Evolutionary conservation across 2,797 vertebrate species (phyloP).

Genomic region (Delichon dasypus): DNA sequence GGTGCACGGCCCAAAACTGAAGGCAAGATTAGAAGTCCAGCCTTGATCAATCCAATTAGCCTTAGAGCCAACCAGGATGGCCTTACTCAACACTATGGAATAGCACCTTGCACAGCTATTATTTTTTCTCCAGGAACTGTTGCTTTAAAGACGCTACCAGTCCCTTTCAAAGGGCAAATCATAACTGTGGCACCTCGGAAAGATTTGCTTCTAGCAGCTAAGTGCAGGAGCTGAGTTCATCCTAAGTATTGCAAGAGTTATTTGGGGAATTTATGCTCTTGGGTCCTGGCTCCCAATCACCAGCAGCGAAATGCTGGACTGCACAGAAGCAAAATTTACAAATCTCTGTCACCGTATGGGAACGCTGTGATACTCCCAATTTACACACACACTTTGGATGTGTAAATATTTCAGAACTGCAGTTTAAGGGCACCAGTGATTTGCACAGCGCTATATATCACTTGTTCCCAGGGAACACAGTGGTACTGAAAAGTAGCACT

Average conservation of each 20-base stretch:
- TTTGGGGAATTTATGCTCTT: slow-evolving; percentile 54
- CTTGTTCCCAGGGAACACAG: slow-evolving; percentile 45
- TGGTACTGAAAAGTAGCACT: slow-evolving; percentile 26
- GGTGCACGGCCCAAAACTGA: not conserved
- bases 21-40: not conserved
- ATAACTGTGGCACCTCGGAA: slow-evolving; percentile 7
- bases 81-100: slow-evolving; percentile 22
- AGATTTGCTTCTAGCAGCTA: slow-evolving; percentile 38
- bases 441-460: slow-evolving; percentile 58
- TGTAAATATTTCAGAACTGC: slow-evolving; percentile 55
- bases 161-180: slow-evolving; percentile 18
- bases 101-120: not conserved
- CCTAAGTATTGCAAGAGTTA: slow-evolving; percentile 50
- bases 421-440: slow-evolving; percentile 67
- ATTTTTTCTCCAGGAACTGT: not conserved
- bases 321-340: slow-evolving; percentile 57
- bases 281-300: not conserved
- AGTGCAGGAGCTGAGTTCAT: slow-evolving; percentile 23
- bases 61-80: not conserved
- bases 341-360: slow-evolving; percentile 37
- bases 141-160: slow-evolving; percentile 37
- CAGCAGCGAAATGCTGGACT: not conserved
- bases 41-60: not conserved
- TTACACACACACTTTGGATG: slow-evolving; percentile 53
- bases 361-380: slow-evolving; percentile 20